Base-by-base conservation (phyloP, 2,888 invertebrate genomes). In the Lepeophtheirus nordmannii region DNA sequence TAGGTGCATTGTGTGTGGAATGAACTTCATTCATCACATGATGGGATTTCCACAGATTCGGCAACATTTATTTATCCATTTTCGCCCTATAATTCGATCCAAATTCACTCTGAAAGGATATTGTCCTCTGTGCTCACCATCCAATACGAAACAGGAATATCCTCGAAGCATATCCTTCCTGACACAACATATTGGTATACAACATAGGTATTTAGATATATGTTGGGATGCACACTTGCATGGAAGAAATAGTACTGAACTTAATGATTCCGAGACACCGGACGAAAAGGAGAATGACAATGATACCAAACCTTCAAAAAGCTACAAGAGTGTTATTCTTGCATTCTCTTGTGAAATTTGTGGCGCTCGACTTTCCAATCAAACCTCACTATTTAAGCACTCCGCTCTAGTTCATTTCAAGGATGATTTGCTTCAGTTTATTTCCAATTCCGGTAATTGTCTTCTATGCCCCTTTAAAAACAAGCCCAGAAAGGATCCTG, bases 21-120 rank as follows among this genome's bases (percentile, higher is more conserved):
- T 63, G 63, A 23, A 20, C 22, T 63, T 46, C 23, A 7, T n/a
- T 56, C 46, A 46, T 20, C 63, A 63, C 37, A 20, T 23, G 56
- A 63, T 63, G 63, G 39, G 62, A 20, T 12, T 14, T 20, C 20
- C 23, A 10, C 23, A 63, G 56, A 63, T 63, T 30, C 63, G 63
- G 1, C 20, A 7, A 17, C 63, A 63, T 23, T 56, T 63, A 53
- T 23, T 56, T 23, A 46, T 23, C 23, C 63, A 63, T 38, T 63
- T 63, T 30, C 63, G 63, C 17, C 11, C 22, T 12, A 56, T 46
- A 20, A 23, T 53, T 14, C 23, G 37, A n/a, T 22, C 23, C 2
- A 12, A n/a, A 14, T 22, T 61, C 7, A 37, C 1, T 14, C 23
- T 30, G 1, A 38, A 61, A 17, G 61, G 38, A 14, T n/a, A 5